phyloP scores from a whole-genome alignment of 2,888 invertebrate genomes.

The Aelia acuminata region DNA sequence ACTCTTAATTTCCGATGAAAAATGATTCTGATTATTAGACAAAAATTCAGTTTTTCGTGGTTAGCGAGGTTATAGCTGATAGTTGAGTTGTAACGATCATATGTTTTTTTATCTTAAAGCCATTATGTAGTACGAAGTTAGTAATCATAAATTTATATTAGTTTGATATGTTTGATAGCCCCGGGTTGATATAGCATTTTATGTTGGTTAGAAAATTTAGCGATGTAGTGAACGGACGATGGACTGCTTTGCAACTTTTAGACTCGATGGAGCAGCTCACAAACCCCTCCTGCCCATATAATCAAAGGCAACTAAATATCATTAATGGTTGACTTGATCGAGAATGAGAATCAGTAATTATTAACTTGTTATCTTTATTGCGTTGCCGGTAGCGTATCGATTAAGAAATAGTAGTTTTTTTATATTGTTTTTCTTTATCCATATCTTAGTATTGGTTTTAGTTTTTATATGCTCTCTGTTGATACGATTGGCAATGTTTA shows the following conservation, averaged over 20 bases:
- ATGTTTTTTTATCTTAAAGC: slow-evolving; percentile 31
- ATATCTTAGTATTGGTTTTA: background rate
- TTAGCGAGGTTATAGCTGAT: background rate
- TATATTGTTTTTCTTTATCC: background rate
- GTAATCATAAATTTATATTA: background rate
- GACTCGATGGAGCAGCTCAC: background rate
- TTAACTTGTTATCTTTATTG: background rate
- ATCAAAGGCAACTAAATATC: background rate
- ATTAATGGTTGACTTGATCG: slow-evolving; percentile 39
- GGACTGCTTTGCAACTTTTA: background rate
- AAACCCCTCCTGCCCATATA: background rate
- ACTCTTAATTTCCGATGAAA: background rate
- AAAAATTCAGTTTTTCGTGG: background rate
- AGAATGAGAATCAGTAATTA: slow-evolving; percentile 47
- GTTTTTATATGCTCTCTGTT: background rate
- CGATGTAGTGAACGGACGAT: background rate
- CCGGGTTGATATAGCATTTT: background rate
- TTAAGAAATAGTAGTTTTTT: background rate
- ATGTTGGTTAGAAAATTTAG: slow-evolving; percentile 1
- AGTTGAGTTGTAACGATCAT: background rate
- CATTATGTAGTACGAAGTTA: slow-evolving; percentile 19
- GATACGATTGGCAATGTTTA: background rate
- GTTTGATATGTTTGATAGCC: background rate
- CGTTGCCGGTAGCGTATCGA: background rate
- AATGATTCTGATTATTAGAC: no score